These are phyloP conservation scores for Naso thynnoides DNA, from an alignment of 2,797 vertebrate species.

Conservation along the genomic window DNA sequence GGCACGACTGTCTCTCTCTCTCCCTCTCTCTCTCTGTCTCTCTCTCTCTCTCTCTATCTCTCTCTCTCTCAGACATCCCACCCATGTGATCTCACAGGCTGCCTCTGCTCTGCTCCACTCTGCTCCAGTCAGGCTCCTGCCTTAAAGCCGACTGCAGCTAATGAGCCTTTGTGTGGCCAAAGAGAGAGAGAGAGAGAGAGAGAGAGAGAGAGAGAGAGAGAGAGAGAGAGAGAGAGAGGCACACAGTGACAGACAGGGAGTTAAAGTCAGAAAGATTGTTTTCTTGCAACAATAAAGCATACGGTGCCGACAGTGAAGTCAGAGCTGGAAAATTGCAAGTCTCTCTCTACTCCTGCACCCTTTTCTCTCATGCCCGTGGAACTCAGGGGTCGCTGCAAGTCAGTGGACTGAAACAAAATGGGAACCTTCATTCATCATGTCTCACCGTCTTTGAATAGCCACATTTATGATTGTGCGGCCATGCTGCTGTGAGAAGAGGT, in stretches of 20 bases:
- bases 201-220: slow-evolving; percentile 31
- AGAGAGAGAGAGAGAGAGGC: slow-evolving; percentile 32
- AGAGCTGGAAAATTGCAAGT: slow-evolving; percentile 86
- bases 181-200: slow-evolving; percentile 53
- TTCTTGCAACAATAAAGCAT: slow-evolving; percentile 94
- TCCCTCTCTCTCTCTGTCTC: slow-evolving; percentile 66
- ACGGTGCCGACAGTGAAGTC: slow-evolving; percentile 90
- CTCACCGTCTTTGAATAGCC: slow-evolving; percentile 74
- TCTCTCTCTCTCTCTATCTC: slow-evolving; percentile 44
- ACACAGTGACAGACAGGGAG: slow-evolving; percentile 66
- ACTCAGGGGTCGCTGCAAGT: slow-evolving; percentile 73
- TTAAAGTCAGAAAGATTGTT: slow-evolving; percentile 85
- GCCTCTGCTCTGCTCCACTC: slow-evolving; percentile 84
- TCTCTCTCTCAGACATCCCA: slow-evolving; percentile 88
- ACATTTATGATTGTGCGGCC: slow-evolving; percentile 68
- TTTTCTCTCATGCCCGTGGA: slow-evolving; percentile 64
- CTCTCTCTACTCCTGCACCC: slow-evolving; percentile 66
- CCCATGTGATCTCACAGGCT: slow-evolving; percentile 96
- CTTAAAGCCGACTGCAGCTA: slow-evolving; percentile 94
- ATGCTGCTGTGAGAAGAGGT: slow-evolving; percentile 75
- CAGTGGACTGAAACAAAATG: slow-evolving; percentile 84
- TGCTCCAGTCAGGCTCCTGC: slow-evolving; percentile 89
- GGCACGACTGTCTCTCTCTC: slow-evolving; percentile 72
- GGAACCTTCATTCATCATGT: slow-evolving; percentile 79
- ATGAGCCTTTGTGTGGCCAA: slow-evolving; percentile 96